Evolutionary conservation across 2,888 invertebrate genomes (phyloP).

Genomic region (Pherbina coryleti): DNA sequence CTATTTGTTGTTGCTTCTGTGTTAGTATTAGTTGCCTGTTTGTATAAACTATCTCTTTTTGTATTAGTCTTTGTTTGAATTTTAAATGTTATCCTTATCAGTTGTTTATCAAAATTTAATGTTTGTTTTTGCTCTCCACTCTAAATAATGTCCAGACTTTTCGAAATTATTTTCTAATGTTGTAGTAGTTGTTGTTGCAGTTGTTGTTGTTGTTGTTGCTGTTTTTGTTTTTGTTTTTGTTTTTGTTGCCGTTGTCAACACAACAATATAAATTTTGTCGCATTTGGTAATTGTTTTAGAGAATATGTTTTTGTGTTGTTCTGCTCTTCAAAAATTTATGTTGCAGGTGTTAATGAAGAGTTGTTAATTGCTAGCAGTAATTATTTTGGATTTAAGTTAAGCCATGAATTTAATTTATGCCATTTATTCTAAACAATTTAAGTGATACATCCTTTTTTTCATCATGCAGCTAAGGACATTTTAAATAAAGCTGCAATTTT

Average conservation of each 20-base stretch:
- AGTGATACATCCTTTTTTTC: too few species aligned
- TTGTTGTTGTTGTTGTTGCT: too few species aligned
- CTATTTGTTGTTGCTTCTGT: neutral
- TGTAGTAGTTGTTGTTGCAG: neutral
- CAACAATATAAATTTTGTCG: neutral
- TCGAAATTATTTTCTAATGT: neutral
- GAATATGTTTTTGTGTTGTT: neutral
- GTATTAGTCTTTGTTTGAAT: neutral
- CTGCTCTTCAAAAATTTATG: too few species aligned
- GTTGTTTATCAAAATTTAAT: constrained; percentile 8
- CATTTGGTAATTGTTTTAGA: constrained; percentile 8
- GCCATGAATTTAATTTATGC: too few species aligned
- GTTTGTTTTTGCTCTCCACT: too few species aligned
- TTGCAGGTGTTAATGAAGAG: too few species aligned
- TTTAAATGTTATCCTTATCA: neutral
- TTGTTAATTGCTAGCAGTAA: too few species aligned
- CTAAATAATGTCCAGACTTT: too few species aligned
- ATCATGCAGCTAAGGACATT: too few species aligned
- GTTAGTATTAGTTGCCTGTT: neutral
- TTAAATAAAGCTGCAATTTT: too few species aligned
- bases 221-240: neutral
- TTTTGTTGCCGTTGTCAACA: constrained; percentile 1
- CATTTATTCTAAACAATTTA: too few species aligned
- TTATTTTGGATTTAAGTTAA: too few species aligned
- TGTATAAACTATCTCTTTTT: neutral